Evolutionary conservation across 2,888 invertebrate species (phyloP), one percentile per base, ranked within the genome.

Genomic region (Sinohyriopsis cumingii): DNA sequence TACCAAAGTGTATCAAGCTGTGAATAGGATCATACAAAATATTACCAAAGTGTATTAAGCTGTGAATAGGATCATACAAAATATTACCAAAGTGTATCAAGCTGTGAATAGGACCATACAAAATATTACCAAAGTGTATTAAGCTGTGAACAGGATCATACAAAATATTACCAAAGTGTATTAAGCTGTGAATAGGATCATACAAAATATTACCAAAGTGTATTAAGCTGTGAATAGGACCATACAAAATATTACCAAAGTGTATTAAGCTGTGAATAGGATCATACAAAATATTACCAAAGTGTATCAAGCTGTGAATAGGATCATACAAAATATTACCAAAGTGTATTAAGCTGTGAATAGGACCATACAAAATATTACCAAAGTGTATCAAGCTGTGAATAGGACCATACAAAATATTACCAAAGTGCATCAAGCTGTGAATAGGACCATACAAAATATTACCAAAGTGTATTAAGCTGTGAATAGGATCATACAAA

Each of bases 281-380:
- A 45, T 45, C 45, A 45, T 45, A 45, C 45, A 45, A 45, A 45
- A 45, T 45, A 45, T 12, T 12, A 45, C 15, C 9, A 45, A 33
- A 70, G 68, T 20, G 65, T 59, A 24, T 53, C 55, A n/a, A 68
- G 59, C 68, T 67, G 63, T 28, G 24, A 71, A 63, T 45, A 45
- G 3, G 45, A 45, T 45, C 45, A 45, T 45, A 45, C 45, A 45
- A 45, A 45, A 45, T 45, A 45, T 12, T 12, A 45, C 15, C 9
- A 45, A 33, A 70, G 68, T 20, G 65, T 59, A 24, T 53, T 59
- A n/a, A 68, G 59, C 68, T 67, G 63, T 28, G 24, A 71, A 63
- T 45, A 45, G 3, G 45, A 45, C 15, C 45, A 45, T 45, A 45
- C 45, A 45, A 45, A 45, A 45, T 45, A 45, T 12, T 12, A 45